A percentile compares a stretch with the other conserved stretches of the same genome.
Conservation (phyloP, 1,140 invertebrate genomes). For the Platyura marginata region DNA sequence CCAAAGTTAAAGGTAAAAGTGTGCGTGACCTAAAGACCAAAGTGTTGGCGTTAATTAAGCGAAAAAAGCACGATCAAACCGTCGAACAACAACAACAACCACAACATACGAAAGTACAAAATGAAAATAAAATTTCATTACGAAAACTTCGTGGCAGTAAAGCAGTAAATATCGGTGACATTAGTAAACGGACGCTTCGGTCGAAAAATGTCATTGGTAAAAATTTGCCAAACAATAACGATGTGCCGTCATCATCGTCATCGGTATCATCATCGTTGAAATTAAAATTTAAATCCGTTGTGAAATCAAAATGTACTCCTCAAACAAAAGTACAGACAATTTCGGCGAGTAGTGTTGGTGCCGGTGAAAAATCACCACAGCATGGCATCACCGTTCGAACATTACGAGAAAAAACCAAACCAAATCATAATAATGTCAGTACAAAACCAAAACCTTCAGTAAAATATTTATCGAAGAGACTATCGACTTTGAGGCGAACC, state of each 20-base stretch:
- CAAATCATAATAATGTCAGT: too few relatives aligned
- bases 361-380: too few relatives aligned
- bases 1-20: not conserved
- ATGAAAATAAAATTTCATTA: not conserved
- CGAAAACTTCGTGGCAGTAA: not conserved
- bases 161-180: not conserved
- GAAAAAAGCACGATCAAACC: too few relatives aligned
- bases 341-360: not conserved
- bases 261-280: too few relatives aligned
- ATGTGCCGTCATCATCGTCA: not conserved
- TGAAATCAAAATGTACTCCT: too few relatives aligned
- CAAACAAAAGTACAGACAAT: not conserved
- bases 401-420: not conserved
- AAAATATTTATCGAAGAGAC: too few relatives aligned
- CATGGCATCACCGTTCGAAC: not conserved
- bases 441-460: too few relatives aligned
- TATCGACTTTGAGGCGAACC: too few relatives aligned
- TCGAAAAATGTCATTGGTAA: not conserved
- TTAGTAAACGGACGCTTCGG: constrained; percentile 2
- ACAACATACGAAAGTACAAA: not conserved
- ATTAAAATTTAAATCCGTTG: too few relatives aligned
- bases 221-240: not conserved
- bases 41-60: not conserved
- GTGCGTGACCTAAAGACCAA: not conserved
- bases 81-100: too few relatives aligned